These are phyloP conservation scores for Chrysochloris asiatica DNA, from an alignment of 2,113 vertebrate genomes.

Conservation along the genomic window DNA sequence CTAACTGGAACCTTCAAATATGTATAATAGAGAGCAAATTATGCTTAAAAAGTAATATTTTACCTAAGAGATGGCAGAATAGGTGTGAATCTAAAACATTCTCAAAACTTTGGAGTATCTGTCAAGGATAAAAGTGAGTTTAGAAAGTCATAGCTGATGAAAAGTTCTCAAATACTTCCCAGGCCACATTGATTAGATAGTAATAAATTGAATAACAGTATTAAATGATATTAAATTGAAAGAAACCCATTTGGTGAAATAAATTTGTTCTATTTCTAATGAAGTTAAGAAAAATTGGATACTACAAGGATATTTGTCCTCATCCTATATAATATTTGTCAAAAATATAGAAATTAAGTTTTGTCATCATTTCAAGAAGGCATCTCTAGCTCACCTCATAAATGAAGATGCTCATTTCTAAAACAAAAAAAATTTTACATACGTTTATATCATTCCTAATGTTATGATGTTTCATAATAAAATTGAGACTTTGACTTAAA, in stretches of 20 bases:
- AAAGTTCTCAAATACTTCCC: not conserved
- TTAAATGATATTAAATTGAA: not conserved
- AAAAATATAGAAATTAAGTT: slow-evolving; percentile 18
- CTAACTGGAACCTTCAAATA: slow-evolving; percentile 3
- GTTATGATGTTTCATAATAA: not conserved
- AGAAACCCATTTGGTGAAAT: not conserved
- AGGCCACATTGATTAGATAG: not conserved
- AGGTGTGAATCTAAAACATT: not conserved
- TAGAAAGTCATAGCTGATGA: not conserved
- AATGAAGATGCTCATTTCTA: not conserved
- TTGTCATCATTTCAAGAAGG: slow-evolving; percentile 29
- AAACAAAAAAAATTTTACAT: not conserved
- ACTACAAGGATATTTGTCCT: not conserved
- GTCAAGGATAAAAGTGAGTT: slow-evolving; percentile 19
- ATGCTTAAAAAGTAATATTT: slow-evolving; percentile 12
- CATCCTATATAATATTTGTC: slow-evolving; percentile 13
- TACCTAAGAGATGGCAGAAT: slow-evolving; percentile 15
- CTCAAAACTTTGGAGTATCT: not conserved
- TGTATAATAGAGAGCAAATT: not conserved
- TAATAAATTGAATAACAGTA: too few relatives aligned
- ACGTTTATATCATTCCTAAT: not conserved
- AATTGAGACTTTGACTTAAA: slow-evolving; percentile 29
- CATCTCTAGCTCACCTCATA: not conserved
- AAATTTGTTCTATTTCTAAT: slow-evolving; percentile 15
- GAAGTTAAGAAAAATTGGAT: not conserved